phyloP scores from a whole-genome alignment of 1,140 invertebrate genomes.

The Dermatophagoides farinae region DNA sequence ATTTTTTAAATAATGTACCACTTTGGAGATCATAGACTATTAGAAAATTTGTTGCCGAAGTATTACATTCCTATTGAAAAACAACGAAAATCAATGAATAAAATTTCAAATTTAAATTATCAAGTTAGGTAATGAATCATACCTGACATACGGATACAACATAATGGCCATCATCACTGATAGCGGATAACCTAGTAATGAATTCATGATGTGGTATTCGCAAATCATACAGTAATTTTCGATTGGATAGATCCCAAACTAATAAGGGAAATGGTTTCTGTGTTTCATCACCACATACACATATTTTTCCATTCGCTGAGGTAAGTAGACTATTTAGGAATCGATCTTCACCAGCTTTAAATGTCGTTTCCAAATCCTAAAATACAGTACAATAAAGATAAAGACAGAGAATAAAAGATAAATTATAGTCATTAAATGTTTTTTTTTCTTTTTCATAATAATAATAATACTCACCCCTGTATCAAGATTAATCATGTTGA shows the following conservation, averaged over 20 bases:
- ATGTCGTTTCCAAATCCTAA: constrained; percentile 55
- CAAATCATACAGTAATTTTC: constrained; percentile 63
- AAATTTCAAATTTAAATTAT: constrained; percentile 21
- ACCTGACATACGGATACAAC: constrained; percentile 35
- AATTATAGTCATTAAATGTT: neutral
- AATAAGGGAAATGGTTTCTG: constrained; percentile 71
- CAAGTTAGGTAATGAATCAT: neutral
- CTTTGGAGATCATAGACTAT: constrained; percentile 76
- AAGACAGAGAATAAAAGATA: too few species aligned
- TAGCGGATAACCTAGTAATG: constrained; percentile 54
- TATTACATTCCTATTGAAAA: constrained; percentile 45
- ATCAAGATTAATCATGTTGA: constrained; percentile 64
- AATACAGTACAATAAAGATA: neutral
- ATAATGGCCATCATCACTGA: constrained; percentile 57
- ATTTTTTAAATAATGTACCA: constrained; percentile 63
- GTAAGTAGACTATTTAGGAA: constrained; percentile 69
- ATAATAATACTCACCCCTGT: constrained; percentile 28
- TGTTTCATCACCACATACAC: constrained; percentile 73
- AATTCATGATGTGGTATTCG: constrained; percentile 71
- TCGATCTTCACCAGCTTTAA: constrained; percentile 39
- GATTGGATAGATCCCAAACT: constrained; percentile 60
- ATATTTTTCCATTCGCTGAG: constrained; percentile 59
- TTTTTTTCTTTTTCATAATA: neutral
- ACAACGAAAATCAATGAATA: neutral
- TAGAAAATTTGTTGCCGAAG: constrained; percentile 61